Evolutionary conservation across 2,888 invertebrate species (phyloP).

Genomic region (Latheticus oryzae): DNA sequence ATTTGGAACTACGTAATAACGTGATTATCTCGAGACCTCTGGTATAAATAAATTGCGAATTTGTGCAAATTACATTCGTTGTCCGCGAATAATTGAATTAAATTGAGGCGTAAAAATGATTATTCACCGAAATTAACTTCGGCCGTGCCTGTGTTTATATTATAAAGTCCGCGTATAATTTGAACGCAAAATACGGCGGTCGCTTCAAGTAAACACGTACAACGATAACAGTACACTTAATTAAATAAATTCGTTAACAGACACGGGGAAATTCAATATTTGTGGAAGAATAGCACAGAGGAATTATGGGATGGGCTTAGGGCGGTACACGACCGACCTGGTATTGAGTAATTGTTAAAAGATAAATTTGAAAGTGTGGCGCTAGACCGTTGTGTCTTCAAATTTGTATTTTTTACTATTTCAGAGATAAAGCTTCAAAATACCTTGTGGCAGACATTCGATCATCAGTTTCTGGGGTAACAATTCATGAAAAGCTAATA

Average conservation of each 20-base stretch:
- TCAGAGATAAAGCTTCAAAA: too few relatives aligned
- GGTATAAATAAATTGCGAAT: slow-evolving; percentile 31
- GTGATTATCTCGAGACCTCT: slow-evolving; percentile 16
- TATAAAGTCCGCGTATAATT: slow-evolving; percentile 38
- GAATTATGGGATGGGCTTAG: too few relatives aligned
- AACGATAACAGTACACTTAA: slow-evolving; percentile 39
- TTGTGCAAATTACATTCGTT: slow-evolving; percentile 34
- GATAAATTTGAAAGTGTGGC: too few relatives aligned
- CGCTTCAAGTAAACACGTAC: slow-evolving; percentile 42
- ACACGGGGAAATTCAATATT: slow-evolving; percentile 38
- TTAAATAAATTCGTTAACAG: slow-evolving; percentile 39
- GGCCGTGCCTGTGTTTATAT: slow-evolving; percentile 33
- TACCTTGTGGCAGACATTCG: too few relatives aligned
- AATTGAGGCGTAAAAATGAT: slow-evolving; percentile 40
- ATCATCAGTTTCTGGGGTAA: too few relatives aligned
- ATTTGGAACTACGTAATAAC: slow-evolving; percentile 25
- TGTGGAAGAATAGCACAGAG: slow-evolving; percentile 29
- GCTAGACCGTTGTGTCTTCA: too few relatives aligned
- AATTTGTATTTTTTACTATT: too few relatives aligned
- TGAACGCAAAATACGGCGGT: slow-evolving; percentile 38
- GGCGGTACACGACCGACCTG: too few relatives aligned
- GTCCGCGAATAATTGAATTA: slow-evolving; percentile 27
- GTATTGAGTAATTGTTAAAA: background rate
- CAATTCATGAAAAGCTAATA: too few relatives aligned
- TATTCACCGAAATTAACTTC: slow-evolving; percentile 37